Conservation (phyloP, 2,888 invertebrate genomes). For the Rhabditoides inermis region DNA sequence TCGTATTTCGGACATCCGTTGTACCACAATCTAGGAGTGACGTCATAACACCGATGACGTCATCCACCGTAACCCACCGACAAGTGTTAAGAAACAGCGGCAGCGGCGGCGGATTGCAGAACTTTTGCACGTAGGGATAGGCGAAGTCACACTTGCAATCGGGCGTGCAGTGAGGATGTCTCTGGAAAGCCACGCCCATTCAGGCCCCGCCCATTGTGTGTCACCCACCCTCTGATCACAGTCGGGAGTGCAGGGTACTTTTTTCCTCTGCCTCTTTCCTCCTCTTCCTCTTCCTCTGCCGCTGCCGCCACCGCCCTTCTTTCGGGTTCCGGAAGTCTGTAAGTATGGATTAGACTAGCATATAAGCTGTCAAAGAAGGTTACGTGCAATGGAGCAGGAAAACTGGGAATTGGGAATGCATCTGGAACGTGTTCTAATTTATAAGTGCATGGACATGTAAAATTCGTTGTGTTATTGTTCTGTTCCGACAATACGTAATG, state of each 20-base stretch:
- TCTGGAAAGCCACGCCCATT: too few species aligned
- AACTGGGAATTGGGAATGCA: too few species aligned
- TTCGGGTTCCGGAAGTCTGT: too few species aligned
- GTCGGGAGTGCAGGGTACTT: conserved; percentile 32
- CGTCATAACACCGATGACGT: neutral
- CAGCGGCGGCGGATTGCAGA: conserved; percentile 45
- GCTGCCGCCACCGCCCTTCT: neutral
- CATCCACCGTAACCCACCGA: conserved; percentile 8
- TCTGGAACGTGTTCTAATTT: too few species aligned
- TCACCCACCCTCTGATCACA: conserved; percentile 33
- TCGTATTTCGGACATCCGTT: conserved; percentile 43
- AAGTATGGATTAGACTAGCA: too few species aligned
- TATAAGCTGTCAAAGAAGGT: too few species aligned
- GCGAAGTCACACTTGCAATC: conserved; percentile 42
- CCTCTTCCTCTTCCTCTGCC: neutral
- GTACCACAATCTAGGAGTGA: conserved; percentile 38
- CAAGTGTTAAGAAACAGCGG: conserved; percentile 45
- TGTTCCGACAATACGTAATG: too few species aligned
- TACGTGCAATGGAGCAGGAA: too few species aligned
- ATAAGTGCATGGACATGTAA: too few species aligned
- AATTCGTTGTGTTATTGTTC: too few species aligned
- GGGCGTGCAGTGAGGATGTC: conserved; percentile 18
- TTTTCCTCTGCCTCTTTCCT: neutral
- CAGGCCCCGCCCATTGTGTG: too few species aligned
- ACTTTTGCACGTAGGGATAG: conserved; percentile 40